A percentile compares a stretch with the other conserved stretches of the same genome.
These are phyloP conservation scores for Chrysoperla carnea DNA, from an alignment of 1,140 invertebrate genomes.

Conservation along the genomic window DNA sequence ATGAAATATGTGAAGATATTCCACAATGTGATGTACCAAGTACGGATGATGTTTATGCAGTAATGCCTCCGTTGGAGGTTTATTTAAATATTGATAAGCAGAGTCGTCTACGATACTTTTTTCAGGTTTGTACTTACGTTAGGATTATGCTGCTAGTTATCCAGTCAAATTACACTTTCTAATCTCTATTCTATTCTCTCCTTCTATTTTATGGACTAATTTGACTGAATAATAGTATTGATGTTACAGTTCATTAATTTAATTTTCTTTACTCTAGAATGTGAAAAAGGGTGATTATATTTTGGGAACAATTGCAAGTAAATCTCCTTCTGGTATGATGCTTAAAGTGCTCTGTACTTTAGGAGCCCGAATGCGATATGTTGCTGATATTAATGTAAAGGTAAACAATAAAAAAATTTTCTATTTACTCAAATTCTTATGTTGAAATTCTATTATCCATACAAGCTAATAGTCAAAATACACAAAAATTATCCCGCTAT, in stretches of 20 bases:
- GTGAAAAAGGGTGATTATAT: slow-evolving; percentile 67
- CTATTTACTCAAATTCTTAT: too few species aligned
- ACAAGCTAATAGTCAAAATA: too few species aligned
- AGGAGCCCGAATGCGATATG: slow-evolving; percentile 53
- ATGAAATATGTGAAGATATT: slow-evolving; percentile 30
- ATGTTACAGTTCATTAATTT: too few species aligned
- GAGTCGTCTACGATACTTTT: slow-evolving; percentile 55
- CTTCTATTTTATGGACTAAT: too few species aligned
- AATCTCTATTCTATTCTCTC: too few species aligned
- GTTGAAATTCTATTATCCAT: too few species aligned
- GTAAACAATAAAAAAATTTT: slow-evolving; percentile 22
- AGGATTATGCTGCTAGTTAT: background rate
- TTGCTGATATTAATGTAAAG: slow-evolving; percentile 71
- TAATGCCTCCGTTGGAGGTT: slow-evolving; percentile 71
- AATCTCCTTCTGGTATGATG: slow-evolving; percentile 54
- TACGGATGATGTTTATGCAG: slow-evolving; percentile 51
- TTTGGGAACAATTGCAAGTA: slow-evolving; percentile 55
- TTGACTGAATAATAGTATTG: too few species aligned
- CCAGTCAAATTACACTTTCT: background rate
- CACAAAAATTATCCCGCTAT: too few species aligned
- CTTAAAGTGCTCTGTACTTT: slow-evolving; percentile 63
- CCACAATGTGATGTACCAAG: slow-evolving; percentile 15
- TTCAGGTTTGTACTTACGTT: slow-evolving; percentile 38
- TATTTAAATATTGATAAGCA: slow-evolving; percentile 57
- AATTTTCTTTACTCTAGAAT: slow-evolving; percentile 34